Evolutionary conservation across 2,797 vertebrate genomes (phyloP).

Genomic region (Epinephelus awoara): DNA sequence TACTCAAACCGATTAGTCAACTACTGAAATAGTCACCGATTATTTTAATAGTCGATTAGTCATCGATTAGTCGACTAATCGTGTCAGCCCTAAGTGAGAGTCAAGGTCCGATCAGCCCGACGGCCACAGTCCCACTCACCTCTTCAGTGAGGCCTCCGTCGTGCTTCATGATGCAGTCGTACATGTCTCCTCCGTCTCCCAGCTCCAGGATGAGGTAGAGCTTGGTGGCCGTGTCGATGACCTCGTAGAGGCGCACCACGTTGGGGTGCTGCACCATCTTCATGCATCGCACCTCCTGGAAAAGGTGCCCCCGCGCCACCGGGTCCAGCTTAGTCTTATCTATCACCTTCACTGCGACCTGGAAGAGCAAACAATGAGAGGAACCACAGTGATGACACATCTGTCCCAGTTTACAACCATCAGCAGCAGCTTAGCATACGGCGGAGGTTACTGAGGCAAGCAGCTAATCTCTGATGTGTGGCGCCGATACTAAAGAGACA

Average conservation of each 20-base stretch:
- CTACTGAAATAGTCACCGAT: no score
- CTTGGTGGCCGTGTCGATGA: constrained; percentile 98
- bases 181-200: constrained; percentile 99
- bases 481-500: neutral
- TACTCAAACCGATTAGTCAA: no score
- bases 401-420: neutral
- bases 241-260: constrained; percentile 97
- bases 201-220: constrained; percentile 98
- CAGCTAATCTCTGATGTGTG: neutral
- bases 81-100: no score
- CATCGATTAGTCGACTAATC: no score
- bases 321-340: constrained; percentile 98
- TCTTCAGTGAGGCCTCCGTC: constrained; percentile 97
- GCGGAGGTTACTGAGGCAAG: neutral
- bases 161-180: constrained; percentile 99
- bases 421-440: no score
- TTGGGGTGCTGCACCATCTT: constrained; percentile 99
- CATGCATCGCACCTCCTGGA: constrained; percentile 99
- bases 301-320: constrained; percentile 95
- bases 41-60: no score
- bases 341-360: constrained; percentile 98
- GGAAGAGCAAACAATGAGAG: constrained; percentile 2
- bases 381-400: neutral
- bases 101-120: neutral
- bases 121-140: constrained; percentile 64